phyloP scores from a whole-genome alignment of 2,888 invertebrate genomes.

The Strigamia crassipes region DNA sequence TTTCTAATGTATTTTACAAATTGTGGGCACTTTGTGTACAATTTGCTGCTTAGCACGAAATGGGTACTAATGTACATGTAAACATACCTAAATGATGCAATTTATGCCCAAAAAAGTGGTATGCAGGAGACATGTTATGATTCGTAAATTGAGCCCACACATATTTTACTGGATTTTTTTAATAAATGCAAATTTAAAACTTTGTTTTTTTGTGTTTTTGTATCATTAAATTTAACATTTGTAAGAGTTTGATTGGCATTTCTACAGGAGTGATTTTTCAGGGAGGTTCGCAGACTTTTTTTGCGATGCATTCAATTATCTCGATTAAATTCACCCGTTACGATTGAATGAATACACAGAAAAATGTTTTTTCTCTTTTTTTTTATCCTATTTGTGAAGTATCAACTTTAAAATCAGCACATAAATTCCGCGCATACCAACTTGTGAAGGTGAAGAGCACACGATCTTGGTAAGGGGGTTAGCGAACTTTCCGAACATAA shows the following conservation, averaged over 20 bases:
- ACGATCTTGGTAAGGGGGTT: neutral
- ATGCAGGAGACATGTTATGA: too few species aligned
- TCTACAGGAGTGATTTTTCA: neutral
- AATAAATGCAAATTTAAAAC: too few species aligned
- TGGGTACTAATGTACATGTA: too few species aligned
- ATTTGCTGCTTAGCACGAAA: too few species aligned
- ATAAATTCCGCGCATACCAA: slow-evolving; percentile 18
- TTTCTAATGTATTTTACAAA: too few species aligned
- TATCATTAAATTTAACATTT: neutral
- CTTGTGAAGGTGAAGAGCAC: neutral
- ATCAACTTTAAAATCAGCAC: slow-evolving; percentile 16
- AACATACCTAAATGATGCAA: too few species aligned
- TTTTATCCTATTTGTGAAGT: neutral
- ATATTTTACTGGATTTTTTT: too few species aligned
- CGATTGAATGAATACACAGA: neutral
- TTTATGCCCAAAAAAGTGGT: too few species aligned
- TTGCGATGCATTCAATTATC: neutral
- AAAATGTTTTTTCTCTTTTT: neutral
- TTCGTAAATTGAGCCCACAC: too few species aligned
- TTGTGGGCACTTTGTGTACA: too few species aligned
- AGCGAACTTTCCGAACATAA: neutral
- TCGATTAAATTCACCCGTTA: neutral
- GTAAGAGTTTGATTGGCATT: neutral
- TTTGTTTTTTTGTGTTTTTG: neutral
- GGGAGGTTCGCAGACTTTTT: neutral